Evolutionary conservation across 2,113 vertebrate species (phyloP), one percentile per base, ranked within the genome.

Genomic region (Menidia beryllina): DNA sequence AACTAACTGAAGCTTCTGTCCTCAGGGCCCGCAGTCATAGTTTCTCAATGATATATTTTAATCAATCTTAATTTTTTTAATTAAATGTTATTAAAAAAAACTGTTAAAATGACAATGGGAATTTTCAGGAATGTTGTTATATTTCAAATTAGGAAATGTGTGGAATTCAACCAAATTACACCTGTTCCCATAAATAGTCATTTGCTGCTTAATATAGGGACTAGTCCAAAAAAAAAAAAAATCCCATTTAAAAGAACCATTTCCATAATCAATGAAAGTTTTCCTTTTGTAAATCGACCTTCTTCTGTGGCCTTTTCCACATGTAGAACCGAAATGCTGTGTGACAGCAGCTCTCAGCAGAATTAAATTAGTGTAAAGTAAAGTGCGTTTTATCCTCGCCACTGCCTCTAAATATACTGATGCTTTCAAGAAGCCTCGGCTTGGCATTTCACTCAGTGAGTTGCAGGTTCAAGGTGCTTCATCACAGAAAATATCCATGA

Each of bases 321-420:
- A 57, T 75, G 39, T 72, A 58, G 82, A 72, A 87, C 64, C 65
- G 83, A 86, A 74, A 88, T 72, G 27, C 53, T 54, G 55, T 68
- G 78, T 80, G 87, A 88, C 87, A 83, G 84, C 62, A 56, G 69
- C 60, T 75, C 71, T 72, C 50, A 27, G 73, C 60, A 63, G 75
- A 65, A 87, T 83, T 75, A 76, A 87, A 90, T 91, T 86, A 82
- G 63, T 50, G 52, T 24, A 24, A 64, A 75, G 67, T 65, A 71
- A 77, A 84, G 58, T 61, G 62, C 62, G 72, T 81, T 69, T 78
- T 61, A 81, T 78, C 57, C 77, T 54, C 68, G 72, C 65, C 63
- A 70, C 56, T 69, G 81, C 61, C 69, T 79, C 47, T 60, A 69
- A 67, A 82, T 81, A 74, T 75, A 79, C 21, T 81, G 74, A 47